Percentiles rank a stretch among this genome's conserved stretches.
Evolutionary conservation across 2,113 vertebrate genomes (phyloP).

Genomic region (Apteryx mantelli): DNA sequence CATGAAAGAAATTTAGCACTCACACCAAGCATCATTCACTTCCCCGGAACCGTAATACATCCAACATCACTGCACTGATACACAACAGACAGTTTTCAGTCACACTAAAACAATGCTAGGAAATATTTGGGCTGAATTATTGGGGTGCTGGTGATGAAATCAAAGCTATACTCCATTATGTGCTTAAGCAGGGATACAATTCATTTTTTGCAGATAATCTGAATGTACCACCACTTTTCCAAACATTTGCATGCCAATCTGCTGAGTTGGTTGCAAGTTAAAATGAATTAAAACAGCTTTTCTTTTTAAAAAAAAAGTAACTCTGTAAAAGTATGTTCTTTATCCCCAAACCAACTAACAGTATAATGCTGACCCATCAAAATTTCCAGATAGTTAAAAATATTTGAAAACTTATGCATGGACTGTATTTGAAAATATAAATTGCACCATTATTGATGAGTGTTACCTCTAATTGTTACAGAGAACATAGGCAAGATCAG

Average conservation of each 20-base stretch:
- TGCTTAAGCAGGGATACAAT: background rate
- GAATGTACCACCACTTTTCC: background rate
- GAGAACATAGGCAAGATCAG: accelerated
- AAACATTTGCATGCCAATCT: accelerated
- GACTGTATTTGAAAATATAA: background rate
- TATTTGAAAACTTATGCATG: background rate
- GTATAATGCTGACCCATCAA: background rate
- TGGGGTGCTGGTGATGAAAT: background rate
- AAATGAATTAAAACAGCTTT: background rate
- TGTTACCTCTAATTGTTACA: background rate
- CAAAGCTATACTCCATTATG: background rate
- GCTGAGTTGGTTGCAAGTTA: background rate
- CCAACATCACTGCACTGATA: background rate
- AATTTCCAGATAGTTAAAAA: background rate
- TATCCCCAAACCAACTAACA: background rate
- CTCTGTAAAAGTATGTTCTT: background rate
- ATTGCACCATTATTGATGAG: accelerated
- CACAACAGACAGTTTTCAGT: background rate
- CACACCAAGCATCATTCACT: background rate
- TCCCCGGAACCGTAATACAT: background rate
- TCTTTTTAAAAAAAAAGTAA: background rate
- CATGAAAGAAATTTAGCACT: slow-evolving; percentile 4
- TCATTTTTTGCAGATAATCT: background rate
- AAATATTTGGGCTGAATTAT: background rate
- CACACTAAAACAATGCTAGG: background rate